Base-by-base conservation (phyloP, 1,140 invertebrate species). In the Anastrepha obliqua region DNA sequence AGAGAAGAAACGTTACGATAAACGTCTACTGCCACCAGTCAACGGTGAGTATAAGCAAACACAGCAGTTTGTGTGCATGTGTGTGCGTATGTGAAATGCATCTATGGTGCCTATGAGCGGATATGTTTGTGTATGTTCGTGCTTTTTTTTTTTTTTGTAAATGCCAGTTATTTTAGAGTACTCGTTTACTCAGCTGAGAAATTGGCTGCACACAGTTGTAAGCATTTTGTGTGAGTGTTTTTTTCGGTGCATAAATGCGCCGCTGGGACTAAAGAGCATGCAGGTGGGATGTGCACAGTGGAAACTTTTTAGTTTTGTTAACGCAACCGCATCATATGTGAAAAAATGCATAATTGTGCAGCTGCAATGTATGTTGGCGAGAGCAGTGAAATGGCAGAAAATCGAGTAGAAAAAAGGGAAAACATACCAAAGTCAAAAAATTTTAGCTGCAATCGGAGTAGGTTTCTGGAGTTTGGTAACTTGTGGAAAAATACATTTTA, bases 21-120 rank as follows among this genome's bases (percentile, higher is more conserved):
- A 97, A 95, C 95, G 97, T 94, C 95, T 97, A 91, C 94, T 97
- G 91, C 97, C 97, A 91, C 97, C 97, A 91, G 97, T 97, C 91
- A 95, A 96, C 95, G 97, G 97, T 97, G 95, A 95, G 94, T 91
- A 89, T 47, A 15, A 11, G 85, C 55, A 17, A 29, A 47, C 13
- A 47, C 42, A 74, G 29, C 39, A 15, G 0, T 13, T 6, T 74
- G 39, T 17, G 44, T 74, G 39, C 17, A 11, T 44, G 42, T 74
- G 15, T 17, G 0, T 47, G 11, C 15, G 42, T 47, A 47, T 74
- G 42, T 74, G 39, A 44, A 1, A 62, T 17, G 60, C 17, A 62
- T 62, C 6, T 55, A 55, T 55, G 11, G 11, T 55, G 11, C 51
- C 13, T 62, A 62, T 62, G 17, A 15, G 15, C 1, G 29, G 29